These are phyloP conservation scores for Portevinia maculata DNA, from an alignment of 2,888 invertebrate genomes.

Conservation along the genomic window DNA sequence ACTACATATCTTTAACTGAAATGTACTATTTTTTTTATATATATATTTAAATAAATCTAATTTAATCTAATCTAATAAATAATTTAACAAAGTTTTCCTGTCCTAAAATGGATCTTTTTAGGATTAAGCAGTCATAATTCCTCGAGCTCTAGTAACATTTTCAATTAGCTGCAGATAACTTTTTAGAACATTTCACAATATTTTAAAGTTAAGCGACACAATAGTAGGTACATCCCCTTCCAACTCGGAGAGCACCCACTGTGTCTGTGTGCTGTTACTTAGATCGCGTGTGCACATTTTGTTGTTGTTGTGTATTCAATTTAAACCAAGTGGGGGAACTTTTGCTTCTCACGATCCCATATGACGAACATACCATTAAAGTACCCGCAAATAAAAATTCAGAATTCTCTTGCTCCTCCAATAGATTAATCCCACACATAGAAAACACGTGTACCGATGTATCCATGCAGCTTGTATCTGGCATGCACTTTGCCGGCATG, in stretches of 20 bases:
- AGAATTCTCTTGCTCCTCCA: slow-evolving; percentile 29
- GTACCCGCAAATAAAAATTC: slow-evolving; percentile 13
- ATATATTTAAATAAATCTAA: too few species aligned
- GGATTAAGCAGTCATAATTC: too few species aligned
- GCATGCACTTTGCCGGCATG: slow-evolving; percentile 29
- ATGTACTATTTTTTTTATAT: too few species aligned
- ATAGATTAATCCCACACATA: slow-evolving; percentile 67
- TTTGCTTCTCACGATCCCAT: slow-evolving; percentile 68
- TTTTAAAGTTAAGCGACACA: too few species aligned
- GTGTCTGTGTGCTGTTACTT: slow-evolving; percentile 14
- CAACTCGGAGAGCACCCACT: slow-evolving; percentile 10
- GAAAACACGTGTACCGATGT: slow-evolving; percentile 48
- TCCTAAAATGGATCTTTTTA: too few species aligned
- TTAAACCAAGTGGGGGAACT: slow-evolving; percentile 65
- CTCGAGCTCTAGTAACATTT: too few species aligned
- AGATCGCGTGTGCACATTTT: slow-evolving; percentile 62
- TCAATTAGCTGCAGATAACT: too few species aligned
- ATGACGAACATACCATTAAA: slow-evolving; percentile 62
- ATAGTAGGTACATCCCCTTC: neutral
- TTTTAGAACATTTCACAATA: too few species aligned
- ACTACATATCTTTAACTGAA: too few species aligned
- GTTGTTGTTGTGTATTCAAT: neutral
- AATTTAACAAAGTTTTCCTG: too few species aligned
- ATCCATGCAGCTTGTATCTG: slow-evolving; percentile 5
- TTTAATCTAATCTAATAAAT: too few species aligned